These are phyloP conservation scores for Chroicocephalus ridibundus DNA, from an alignment of 2,113 vertebrate genomes.

Conservation along the genomic window DNA sequence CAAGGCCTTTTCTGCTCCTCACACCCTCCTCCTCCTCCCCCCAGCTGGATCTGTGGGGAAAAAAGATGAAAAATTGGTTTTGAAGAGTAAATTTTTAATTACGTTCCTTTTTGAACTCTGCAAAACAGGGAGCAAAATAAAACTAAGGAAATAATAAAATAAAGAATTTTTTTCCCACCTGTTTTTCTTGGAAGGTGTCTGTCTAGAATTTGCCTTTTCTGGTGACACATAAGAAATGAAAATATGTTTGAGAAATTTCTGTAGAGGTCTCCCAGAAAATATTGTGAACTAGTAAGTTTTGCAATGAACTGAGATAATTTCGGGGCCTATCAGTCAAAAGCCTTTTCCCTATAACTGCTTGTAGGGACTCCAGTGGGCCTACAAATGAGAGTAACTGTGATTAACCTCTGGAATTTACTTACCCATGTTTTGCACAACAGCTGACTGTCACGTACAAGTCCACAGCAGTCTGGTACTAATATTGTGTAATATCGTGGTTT, in stretches of 20 bases:
- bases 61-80: slow-evolving; percentile 44
- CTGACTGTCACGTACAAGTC: not conserved
- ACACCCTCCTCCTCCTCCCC: not conserved
- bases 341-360: not conserved
- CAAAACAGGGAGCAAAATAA: not conserved
- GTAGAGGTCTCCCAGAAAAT: not conserved
- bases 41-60: not conserved
- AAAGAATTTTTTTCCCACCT: not conserved
- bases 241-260: not conserved
- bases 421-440: not conserved
- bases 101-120: slow-evolving; percentile 41
- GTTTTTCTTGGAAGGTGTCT: not conserved
- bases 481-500: not conserved
- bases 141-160: not conserved
- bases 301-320: not conserved
- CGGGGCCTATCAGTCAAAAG: not conserved
- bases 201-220: not conserved
- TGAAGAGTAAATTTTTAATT: slow-evolving; percentile 59
- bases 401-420: not conserved
- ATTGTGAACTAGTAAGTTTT: not conserved
- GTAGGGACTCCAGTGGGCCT: not conserved
- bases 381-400: not conserved
- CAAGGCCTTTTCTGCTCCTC: not conserved
- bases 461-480: not conserved
- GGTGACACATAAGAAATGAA: not conserved